A percentile compares a stretch with the other conserved stretches of the same genome.
phyloP scores from a whole-genome alignment of 2,888 invertebrate species.

The Agrochola circellaris region DNA sequence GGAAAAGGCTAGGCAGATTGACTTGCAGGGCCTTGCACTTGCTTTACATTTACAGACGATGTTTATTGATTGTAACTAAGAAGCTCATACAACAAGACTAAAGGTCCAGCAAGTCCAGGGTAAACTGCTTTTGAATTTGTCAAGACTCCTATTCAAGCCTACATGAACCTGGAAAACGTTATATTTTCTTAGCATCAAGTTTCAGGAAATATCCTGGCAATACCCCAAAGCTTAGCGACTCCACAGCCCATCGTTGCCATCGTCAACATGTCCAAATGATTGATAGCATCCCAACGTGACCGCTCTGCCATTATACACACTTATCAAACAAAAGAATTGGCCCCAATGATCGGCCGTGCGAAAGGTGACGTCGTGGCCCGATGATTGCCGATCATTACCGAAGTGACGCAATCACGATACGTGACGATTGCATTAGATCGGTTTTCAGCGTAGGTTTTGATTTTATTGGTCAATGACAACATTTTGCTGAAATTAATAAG shows the following conservation, averaged over 20 bases:
- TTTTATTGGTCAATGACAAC: constrained; percentile 5
- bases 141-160: not conserved
- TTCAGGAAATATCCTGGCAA: constrained; percentile 35
- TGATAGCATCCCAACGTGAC: constrained; percentile 70
- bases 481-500: constrained; percentile 11
- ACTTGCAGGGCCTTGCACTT: too few species aligned
- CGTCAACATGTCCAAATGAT: constrained; percentile 67
- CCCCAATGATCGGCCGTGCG: constrained; percentile 74
- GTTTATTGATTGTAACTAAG: not conserved
- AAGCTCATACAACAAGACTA: not conserved
- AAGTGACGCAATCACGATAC: constrained; percentile 65
- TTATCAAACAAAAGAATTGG: constrained; percentile 75
- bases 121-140: not conserved
- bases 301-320: constrained; percentile 66
- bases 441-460: constrained; percentile 27
- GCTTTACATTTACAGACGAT: not conserved
- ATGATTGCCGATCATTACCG: constrained; percentile 65
- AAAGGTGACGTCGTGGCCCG: constrained; percentile 71
- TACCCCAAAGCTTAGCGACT: not conserved
- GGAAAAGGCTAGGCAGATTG: too few species aligned
- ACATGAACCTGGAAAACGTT: not conserved
- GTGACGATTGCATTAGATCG: constrained; percentile 48
- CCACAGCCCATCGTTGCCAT: constrained; percentile 39
- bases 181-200: not conserved
- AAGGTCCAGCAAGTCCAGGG: not conserved